Base-by-base conservation (phyloP, 2,797 vertebrate genomes). In the Gymnothorax reevesii region DNA sequence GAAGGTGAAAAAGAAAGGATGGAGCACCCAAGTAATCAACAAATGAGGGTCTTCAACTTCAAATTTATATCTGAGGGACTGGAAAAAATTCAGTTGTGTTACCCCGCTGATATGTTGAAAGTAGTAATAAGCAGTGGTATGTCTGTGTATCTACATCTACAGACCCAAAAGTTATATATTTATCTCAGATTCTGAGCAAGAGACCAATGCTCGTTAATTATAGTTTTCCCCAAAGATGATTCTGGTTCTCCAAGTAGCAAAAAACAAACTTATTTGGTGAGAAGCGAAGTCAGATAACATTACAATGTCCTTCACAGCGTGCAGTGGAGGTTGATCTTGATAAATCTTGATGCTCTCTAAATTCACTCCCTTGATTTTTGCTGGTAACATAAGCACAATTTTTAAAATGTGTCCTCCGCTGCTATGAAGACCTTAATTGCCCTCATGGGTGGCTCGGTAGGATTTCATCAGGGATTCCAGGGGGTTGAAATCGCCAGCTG, bases 41-140 rank as follows among this genome's bases (percentile, higher is more conserved):
- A 17, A 42, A 77, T 42, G 4, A 79, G 15, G 1, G 13, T 33
- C n/a, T 17, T 80, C 49, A 80, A 20, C 49, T 20, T 79, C n/a
- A 15, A 49, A 79, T 79, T 75, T 42, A 42, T 42, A 42, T 42
- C 25, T 75, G 17, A 10, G 17, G 54, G 75, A 75, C 15, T 6
- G 25, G 33, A 20, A 79, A 42, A 77, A 49, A 79, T 13, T 54
- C 42, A 8, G 17, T 80, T 22, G 55, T 54, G 27, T 84, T 84
- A 20, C 59, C 59, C 83, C 20, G 83, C 22, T 33, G 59, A 27
- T 62, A 52, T 84, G n/a, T 49, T 64, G 60, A 5, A 84, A 64
- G 59, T 52, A 64, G 59, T 66, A 49, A 64, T 84, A 84, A 84
- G 66, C 59, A 42, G 27, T 84, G 25, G 59, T 84, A 49, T 49